A percentile compares a stretch with the other conserved stretches of the same genome.
These are phyloP conservation scores for Rutilus rutilus DNA, from an alignment of 2,113 vertebrate species.

Conservation along the genomic window DNA sequence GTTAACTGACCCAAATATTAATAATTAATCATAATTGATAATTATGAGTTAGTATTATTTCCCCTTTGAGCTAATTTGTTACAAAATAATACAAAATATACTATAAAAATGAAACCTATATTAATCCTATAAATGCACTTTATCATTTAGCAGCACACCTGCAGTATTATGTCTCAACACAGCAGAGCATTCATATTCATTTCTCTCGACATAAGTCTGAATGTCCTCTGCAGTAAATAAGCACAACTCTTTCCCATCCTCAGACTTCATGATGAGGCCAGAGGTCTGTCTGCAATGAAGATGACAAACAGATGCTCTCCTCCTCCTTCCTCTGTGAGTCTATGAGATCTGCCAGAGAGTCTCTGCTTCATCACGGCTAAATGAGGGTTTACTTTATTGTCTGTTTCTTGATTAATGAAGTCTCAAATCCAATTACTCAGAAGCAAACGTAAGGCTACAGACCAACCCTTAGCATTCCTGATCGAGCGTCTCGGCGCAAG, in stretches of 20 bases:
- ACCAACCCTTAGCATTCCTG: constrained; percentile 73
- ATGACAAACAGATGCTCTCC: neutral
- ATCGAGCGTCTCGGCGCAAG: constrained; percentile 70
- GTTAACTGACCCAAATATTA: too few species aligned
- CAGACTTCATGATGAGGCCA: constrained; percentile 8
- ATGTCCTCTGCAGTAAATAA: constrained; percentile 17
- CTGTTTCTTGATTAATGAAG: constrained; percentile 73
- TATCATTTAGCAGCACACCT: neutral
- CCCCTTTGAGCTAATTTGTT: too few species aligned
- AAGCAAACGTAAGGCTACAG: constrained; percentile 68
- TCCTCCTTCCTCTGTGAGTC: constrained; percentile 10
- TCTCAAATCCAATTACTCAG: constrained; percentile 71
- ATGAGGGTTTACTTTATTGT: constrained; percentile 66
- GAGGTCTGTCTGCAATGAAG: constrained; percentile 33
- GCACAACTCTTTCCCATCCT: constrained; percentile 3
- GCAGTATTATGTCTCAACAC: neutral
- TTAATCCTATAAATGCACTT: neutral
- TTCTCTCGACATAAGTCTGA: neutral
- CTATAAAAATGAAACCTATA: neutral
- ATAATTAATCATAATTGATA: too few species aligned
- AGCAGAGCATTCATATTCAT: neutral
- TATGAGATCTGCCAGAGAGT: constrained; percentile 21
- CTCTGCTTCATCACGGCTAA: constrained; percentile 45
- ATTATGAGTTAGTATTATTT: too few species aligned
- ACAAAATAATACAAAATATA: too few species aligned